Conservation (phyloP, 2,113 vertebrate species). For the Sterrhoptilus dennistouni region DNA sequence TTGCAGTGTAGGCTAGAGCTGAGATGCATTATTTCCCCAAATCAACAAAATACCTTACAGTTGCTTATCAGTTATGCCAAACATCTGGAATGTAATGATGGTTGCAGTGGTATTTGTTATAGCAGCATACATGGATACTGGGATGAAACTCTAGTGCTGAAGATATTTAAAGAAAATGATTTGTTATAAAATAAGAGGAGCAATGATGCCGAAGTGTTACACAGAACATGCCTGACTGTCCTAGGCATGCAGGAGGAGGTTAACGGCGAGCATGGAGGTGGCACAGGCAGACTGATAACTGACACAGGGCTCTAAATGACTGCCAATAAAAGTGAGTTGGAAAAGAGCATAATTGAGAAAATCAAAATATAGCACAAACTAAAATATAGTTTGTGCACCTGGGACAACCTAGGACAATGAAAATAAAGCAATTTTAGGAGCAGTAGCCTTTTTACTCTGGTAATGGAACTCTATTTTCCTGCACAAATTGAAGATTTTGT, state of each 20-base stretch:
- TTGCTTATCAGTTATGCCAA: slow-evolving; percentile 65
- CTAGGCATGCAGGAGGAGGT: slow-evolving; percentile 81
- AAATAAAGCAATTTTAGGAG: slow-evolving; percentile 48
- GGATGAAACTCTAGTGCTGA: slow-evolving; percentile 74
- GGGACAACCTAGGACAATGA: slow-evolving; percentile 32
- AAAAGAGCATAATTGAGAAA: slow-evolving; percentile 16
- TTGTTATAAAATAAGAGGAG: slow-evolving; percentile 70
- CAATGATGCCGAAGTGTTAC: slow-evolving; percentile 66
- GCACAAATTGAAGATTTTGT: slow-evolving; percentile 65
- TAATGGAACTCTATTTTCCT: slow-evolving; percentile 57
- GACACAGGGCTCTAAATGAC: slow-evolving; percentile 29
- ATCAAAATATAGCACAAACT: slow-evolving; percentile 45
- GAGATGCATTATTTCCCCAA: slow-evolving; percentile 71
- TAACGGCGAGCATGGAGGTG: slow-evolving; percentile 84
- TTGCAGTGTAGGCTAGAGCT: slow-evolving; percentile 73
- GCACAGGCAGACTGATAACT: slow-evolving; percentile 80
- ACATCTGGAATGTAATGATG: slow-evolving; percentile 77
- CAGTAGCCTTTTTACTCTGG: slow-evolving; percentile 57
- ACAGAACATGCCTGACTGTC: slow-evolving; percentile 71
- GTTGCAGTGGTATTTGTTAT: slow-evolving; percentile 73
- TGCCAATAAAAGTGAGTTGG: slow-evolving; percentile 51
- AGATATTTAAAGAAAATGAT: slow-evolving; percentile 62
- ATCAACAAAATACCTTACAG: slow-evolving; percentile 65
- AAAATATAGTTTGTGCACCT: slow-evolving; percentile 47
- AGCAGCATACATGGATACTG: slow-evolving; percentile 77